Evolutionary conservation across 2,113 vertebrate species (phyloP).

Genomic region (Leucopsar rothschildi): DNA sequence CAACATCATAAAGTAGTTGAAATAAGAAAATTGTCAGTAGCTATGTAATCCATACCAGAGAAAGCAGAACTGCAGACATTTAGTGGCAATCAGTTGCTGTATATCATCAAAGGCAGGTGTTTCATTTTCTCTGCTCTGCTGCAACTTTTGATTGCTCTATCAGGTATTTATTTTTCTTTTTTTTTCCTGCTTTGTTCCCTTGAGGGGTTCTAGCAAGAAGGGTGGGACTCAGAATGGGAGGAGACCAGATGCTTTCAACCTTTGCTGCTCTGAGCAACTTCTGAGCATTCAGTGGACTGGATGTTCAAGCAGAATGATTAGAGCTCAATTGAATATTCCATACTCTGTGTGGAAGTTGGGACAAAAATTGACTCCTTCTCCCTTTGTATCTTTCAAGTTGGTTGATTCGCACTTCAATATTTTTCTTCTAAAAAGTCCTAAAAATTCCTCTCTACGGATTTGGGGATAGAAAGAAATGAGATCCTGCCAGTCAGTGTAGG

Average conservation of each 20-base stretch:
- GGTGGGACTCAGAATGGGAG: not conserved
- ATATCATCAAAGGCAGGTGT: not conserved
- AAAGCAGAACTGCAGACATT: not conserved
- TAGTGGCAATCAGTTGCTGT: not conserved
- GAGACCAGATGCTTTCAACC: not conserved
- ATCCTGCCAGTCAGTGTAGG: not conserved
- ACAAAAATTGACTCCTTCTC: not conserved
- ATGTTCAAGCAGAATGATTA: not conserved
- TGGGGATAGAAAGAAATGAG: not conserved
- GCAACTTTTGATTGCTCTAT: not conserved
- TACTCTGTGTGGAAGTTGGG: not conserved
- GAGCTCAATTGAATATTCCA: not conserved
- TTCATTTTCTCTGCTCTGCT: conserved; percentile 24
- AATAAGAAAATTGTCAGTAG: not conserved
- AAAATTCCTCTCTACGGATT: not conserved
- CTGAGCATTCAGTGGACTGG: not conserved
- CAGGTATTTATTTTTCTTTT: not conserved
- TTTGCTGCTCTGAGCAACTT: not conserved
- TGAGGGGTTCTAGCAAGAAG: not conserved
- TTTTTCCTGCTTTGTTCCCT: not conserved
- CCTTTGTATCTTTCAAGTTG: not conserved
- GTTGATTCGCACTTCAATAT: not conserved
- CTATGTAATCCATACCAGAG: not conserved
- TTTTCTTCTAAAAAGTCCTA: not conserved
- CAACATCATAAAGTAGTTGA: not conserved